Evolutionary conservation across 1,140 invertebrate species (phyloP), one percentile per base, ranked within the genome.

Genomic region (Cryptotermes secundus): DNA sequence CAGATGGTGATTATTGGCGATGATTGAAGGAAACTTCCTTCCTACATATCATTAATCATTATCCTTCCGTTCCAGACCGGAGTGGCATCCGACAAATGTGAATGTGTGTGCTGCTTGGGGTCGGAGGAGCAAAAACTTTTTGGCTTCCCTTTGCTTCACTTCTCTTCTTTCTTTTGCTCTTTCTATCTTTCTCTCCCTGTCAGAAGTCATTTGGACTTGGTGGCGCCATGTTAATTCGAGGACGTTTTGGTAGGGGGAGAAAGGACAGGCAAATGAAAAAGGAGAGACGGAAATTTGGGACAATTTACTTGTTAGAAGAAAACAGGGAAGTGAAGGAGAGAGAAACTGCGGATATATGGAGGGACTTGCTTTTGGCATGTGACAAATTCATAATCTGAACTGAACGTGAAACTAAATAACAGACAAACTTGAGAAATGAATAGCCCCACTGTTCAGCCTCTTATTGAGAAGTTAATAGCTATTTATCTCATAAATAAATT

Each of bases 221-320:
- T 83, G 83, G 83, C 83, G 83, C 83, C 83, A 83, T 83, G 83
- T 83, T 83, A 83, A 83, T 83, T 83, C 53, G 16, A 31, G 81
- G 38, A 31, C 59, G 59, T 72, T 72, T 72, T 34, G 38, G 81
- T 45, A 31, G 38, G 81, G n/a, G 81, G 81, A 38, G 81, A 19
- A 19, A 42, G 81, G n/a, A 72, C 59, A 72, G 59, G n/a, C 59
- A 72, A 26, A 42, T 45, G 81, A 82, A 38, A 38, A 45, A 45
- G 45, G 81, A 45, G 45, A 82, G 31, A 82, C 81, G 81, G 81
- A 82, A 82, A 82, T 82, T 82, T 82, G 81, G 45, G 45, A 82
- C 81, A 45, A 82, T 82, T 82, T 82, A 45, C 81, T 45, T 34
- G 59, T 72, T 72, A 31, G 59, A 49, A 49, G 45, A 49, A 49